Base-by-base conservation (phyloP, 2,797 vertebrate species). In the Arnoldichthys spilopterus region DNA sequence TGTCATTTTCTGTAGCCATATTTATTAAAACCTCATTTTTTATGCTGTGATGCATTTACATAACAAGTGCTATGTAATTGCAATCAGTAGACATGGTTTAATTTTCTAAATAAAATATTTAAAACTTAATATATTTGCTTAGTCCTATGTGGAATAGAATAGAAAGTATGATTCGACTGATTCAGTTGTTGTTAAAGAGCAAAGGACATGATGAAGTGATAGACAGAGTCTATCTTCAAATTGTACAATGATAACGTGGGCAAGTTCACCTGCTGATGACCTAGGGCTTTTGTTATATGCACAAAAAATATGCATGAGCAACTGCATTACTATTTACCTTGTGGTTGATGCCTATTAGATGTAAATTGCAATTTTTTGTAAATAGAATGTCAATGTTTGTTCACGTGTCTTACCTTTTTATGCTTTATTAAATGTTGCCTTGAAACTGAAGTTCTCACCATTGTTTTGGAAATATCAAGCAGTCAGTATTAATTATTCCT, bases 261-360 rank as follows among this genome's bases (percentile, higher is more conserved):
- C 54, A 77, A 74, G 43, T 78, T 84, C 62, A 82, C 73, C 78
- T 85, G 81, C 81, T 86, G 85, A 82, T 81, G 74, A 43, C 43
- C 74, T 92, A 91, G 91, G 89, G 88, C 89, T 89, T 92, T 92
- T 90, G 86, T 85, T 84, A 34, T 86, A 83, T 88, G 92, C 91
- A 94, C 93, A 95, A 95, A 92, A 92, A 90, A 92, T n/a, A 91
- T 95, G 91, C 93, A 95, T 94, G 93, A 92, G 90, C 88, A 89
- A 88, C 91, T 89, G 91, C 93, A 93, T 94, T 92, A 91, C 88
- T 74, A 51, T 74, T 92, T 92, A 78, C 81, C 51, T 79, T 91
- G 91, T 82, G 86, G 73, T 92, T 91, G 85, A 89, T 92, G 90
- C 91, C 90, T 88, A 89, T 91, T 93, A 92, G 88, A 88, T 95